Base-by-base conservation (phyloP, 2,888 invertebrate species). In the Seladonia tumulorum region DNA sequence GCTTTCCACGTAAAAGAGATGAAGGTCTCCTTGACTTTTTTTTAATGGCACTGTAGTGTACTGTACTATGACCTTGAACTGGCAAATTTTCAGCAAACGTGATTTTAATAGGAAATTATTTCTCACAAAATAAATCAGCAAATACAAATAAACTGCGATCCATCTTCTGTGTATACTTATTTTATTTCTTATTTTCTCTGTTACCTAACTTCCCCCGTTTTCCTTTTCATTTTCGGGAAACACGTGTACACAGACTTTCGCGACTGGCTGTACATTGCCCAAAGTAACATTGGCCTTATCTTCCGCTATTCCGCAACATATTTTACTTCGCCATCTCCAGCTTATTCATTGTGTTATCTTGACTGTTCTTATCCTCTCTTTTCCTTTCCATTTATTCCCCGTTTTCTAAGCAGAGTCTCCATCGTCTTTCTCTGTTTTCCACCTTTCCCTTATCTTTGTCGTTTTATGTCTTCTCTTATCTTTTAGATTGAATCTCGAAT, bases 271-370 rank as follows among this genome's bases (percentile, higher is more conserved):
- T 63, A 63, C 63, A 63, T 63, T 63, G 29, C 29, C 63, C 16
- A 63, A 25, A 60, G 60, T 60, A 60, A 60, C 60, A 25, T 63
- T 29, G 29, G 29, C 29, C 63, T 63, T 63, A 63, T 63, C 29
- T 29, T 29, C 63, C 63, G 16, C 63, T 63, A 63, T 63, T 29
- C 63, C 63, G 63, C 63, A 63, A 63, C 63, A 29, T 63, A 63
- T 63, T 63, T 47, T 73, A 49, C 73, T 73, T 49, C 14, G 22
- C 49, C 35, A 29, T 73, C 49, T 29, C 49, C 53, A 16, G 18
- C 18, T 53, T 49, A n/a, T 25, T 57, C 29, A 35, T 29, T 25
- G 57, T 49, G 63, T 63, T 63, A 63, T 63, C 63, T 63, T 29
- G 7, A 63, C 63, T 16, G 63, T 29, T 63, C 63, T 63, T 63